A percentile compares a stretch with the other conserved stretches of the same genome.
Evolutionary conservation across 1,140 invertebrate genomes (phyloP).

Genomic region (Oreohelix idahoensis): DNA sequence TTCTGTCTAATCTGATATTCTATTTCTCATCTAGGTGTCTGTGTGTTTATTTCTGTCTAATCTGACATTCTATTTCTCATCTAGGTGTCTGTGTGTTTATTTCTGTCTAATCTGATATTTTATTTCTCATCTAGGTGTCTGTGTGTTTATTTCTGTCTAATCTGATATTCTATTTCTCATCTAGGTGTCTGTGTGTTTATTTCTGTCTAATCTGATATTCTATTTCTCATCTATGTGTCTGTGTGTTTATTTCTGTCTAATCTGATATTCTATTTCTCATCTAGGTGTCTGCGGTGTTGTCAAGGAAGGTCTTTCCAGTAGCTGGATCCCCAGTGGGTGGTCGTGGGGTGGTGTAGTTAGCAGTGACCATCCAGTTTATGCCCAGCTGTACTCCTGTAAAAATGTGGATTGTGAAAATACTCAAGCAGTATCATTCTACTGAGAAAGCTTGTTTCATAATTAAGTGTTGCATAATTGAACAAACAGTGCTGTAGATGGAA

Average conservation of each 20-base stretch:
- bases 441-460: not conserved
- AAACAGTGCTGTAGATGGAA: too few species aligned
- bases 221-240: slow-evolving; percentile 73
- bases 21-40: slow-evolving; percentile 73
- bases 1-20: not conserved
- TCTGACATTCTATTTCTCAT: not conserved
- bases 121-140: slow-evolving; percentile 73
- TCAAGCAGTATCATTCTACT: not conserved
- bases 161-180: not conserved
- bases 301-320: slow-evolving; percentile 80
- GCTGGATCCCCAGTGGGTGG: slow-evolving; percentile 87
- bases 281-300: slow-evolving; percentile 79
- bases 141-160: slow-evolving; percentile 63
- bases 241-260: slow-evolving; percentile 63
- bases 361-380: slow-evolving; percentile 82
- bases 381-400: slow-evolving; percentile 72
- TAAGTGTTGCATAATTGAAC: too few species aligned
- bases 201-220: not conserved
- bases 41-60: slow-evolving; percentile 63
- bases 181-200: slow-evolving; percentile 77
- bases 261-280: not conserved
- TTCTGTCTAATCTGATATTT: not conserved
- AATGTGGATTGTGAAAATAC: slow-evolving; percentile 60
- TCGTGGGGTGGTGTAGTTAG: slow-evolving; percentile 84
- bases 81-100: too few species aligned